Conservation (phyloP, 2,888 invertebrate species). For the Drepana falcataria region DNA sequence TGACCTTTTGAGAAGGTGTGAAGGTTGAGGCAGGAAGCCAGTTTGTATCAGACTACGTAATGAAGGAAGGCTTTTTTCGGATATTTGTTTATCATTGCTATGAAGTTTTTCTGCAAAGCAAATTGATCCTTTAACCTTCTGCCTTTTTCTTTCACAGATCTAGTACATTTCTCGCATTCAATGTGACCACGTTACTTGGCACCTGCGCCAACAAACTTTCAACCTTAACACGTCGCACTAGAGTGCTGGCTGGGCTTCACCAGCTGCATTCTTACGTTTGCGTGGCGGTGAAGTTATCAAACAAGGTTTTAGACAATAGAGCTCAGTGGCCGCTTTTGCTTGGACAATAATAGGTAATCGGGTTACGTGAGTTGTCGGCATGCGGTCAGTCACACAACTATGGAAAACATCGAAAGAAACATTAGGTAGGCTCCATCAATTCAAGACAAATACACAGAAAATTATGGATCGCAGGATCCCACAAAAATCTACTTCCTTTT, state of each 20-base stretch:
- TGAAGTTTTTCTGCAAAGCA: not conserved
- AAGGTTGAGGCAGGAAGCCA: too few relatives aligned
- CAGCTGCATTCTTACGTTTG: not conserved
- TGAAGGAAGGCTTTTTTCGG: too few relatives aligned
- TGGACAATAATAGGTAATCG: conserved; percentile 32
- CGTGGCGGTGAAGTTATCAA: not conserved
- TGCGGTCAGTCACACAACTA: conserved; percentile 5
- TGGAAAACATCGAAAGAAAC: conserved; percentile 1
- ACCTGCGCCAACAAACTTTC: conserved; percentile 25
- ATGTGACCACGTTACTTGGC: conserved; percentile 15
- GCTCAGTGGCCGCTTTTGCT: not conserved
- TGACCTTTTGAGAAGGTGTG: too few relatives aligned
- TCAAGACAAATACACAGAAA: too few relatives aligned
- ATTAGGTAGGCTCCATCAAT: too few relatives aligned
- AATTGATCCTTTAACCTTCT: conserved; percentile 3
- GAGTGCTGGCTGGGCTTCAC: not conserved
- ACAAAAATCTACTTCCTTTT: too few relatives aligned
- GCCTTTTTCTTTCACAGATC: conserved; percentile 18
- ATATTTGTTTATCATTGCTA: too few relatives aligned
- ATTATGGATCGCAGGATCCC: too few relatives aligned
- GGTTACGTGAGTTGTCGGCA: conserved; percentile 11
- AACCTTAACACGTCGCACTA: conserved; percentile 20
- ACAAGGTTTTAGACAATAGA: not conserved
- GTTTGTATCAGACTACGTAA: too few relatives aligned
- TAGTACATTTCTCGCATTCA: conserved; percentile 29